Evolutionary conservation across 2,113 vertebrate genomes (phyloP).

Genomic region (Cebus imitator): DNA sequence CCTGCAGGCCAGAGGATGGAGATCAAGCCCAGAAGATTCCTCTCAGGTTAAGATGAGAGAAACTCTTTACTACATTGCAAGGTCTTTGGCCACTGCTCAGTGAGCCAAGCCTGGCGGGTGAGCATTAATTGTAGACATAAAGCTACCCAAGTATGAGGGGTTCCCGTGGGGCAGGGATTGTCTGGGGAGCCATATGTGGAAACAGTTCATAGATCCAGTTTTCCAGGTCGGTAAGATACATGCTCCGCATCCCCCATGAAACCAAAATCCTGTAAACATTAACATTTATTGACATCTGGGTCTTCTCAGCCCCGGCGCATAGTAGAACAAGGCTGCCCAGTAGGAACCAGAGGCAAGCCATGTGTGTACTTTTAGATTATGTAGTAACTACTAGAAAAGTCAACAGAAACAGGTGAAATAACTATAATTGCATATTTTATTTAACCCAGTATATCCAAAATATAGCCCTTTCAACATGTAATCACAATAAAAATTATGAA

Average conservation of each 20-base stretch:
- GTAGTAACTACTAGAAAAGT: background rate
- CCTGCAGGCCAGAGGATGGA: background rate
- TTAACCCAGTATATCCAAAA: background rate
- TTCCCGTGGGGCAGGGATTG: background rate
- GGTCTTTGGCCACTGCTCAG: background rate
- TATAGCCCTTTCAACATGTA: background rate
- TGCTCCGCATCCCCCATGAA: background rate
- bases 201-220: no score
- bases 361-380: fast-evolving
- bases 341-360: background rate
- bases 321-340: background rate
- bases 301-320: fast-evolving
- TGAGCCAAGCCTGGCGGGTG: fast-evolving
- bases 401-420: background rate
- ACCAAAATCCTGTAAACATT: background rate
- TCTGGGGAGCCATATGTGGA: background rate
- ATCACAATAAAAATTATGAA: background rate
- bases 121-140: background rate
- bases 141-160: background rate
- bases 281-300: background rate
- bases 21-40: background rate
- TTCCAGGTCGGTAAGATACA: background rate
- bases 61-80: background rate
- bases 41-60: background rate
- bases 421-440: background rate